Conservation (phyloP, 2,797 vertebrate species). For the Poecilia gillii region DNA sequence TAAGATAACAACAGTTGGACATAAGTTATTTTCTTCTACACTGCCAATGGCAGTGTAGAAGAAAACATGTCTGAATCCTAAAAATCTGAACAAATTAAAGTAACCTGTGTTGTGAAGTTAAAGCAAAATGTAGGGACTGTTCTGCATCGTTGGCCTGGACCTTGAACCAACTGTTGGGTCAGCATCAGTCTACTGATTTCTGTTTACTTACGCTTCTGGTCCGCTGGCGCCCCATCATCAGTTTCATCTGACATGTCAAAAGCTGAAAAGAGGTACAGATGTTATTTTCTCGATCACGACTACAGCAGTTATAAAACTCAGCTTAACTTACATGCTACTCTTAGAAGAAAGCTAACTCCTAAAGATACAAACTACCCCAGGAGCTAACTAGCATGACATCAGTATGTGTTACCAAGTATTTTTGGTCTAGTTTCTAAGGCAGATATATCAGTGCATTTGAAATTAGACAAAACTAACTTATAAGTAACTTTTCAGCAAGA, state of each 20-base stretch:
- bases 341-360: background rate
- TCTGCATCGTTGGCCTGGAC: background rate
- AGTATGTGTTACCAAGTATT: background rate
- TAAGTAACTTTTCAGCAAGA: too few relatives aligned
- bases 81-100: background rate
- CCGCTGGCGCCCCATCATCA: conserved; percentile 7
- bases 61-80: background rate
- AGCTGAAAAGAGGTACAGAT: conserved; percentile 62
- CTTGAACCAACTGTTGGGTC: background rate
- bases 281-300: background rate
- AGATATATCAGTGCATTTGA: too few relatives aligned
- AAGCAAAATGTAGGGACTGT: background rate
- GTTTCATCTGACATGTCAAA: conserved; percentile 80
- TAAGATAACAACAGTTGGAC: background rate
- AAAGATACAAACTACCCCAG: background rate
- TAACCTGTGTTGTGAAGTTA: background rate
- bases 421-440: background rate
- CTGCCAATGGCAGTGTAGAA: background rate
- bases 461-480: too few relatives aligned
- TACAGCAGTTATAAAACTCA: background rate
- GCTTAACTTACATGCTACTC: background rate
- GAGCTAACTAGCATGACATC: background rate
- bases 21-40: background rate
- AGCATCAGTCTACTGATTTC: background rate
- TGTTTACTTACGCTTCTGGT: conserved; percentile 61